Conservation (phyloP, 2,888 invertebrate species). For the Oxyteleia sp. region DNA sequence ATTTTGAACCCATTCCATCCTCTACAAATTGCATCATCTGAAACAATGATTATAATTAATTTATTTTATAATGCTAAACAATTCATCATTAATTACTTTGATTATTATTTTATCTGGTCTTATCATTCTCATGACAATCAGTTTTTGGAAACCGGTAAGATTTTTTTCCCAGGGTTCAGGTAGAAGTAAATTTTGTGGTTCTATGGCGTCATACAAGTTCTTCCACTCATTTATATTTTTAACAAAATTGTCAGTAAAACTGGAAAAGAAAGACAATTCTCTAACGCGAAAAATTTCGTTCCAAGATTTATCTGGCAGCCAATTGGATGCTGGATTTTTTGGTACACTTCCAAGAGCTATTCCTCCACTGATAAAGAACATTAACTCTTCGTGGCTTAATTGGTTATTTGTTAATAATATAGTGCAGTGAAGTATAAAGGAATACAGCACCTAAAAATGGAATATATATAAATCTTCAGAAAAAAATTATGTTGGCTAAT, state of each 20-base stretch:
- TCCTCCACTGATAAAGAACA: conserved; percentile 93
- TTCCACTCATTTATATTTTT: conserved; percentile 89
- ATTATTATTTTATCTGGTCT: conserved; percentile 92
- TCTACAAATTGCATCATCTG: no score
- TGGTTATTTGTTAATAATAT: conserved; percentile 89
- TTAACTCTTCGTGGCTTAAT: conserved; percentile 89
- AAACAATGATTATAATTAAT: no score
- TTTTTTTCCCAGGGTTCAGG: conserved; percentile 90
- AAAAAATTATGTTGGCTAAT: no score
- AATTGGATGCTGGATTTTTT: conserved; percentile 90
- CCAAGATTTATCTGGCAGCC: conserved; percentile 93
- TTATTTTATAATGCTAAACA: no score
- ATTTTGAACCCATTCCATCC: no score
- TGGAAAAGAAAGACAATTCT: conserved; percentile 86
- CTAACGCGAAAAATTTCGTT: conserved; percentile 92
- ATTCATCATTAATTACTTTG: conserved; percentile 78
- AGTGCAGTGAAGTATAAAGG: conserved; percentile 93
- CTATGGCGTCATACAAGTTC: conserved; percentile 90
- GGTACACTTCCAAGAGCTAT: conserved; percentile 90
- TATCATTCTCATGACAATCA: conserved; percentile 91
- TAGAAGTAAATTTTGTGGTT: conserved; percentile 90
- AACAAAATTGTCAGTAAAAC: conserved; percentile 89
- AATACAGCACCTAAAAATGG: conserved; percentile 84
- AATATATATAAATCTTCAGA: not conserved
- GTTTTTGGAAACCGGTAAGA: conserved; percentile 91